Evolutionary conservation across 2,888 invertebrate genomes (phyloP), one percentile per base, ranked within the genome.

Genomic region (Dicyrtoma fusca): DNA sequence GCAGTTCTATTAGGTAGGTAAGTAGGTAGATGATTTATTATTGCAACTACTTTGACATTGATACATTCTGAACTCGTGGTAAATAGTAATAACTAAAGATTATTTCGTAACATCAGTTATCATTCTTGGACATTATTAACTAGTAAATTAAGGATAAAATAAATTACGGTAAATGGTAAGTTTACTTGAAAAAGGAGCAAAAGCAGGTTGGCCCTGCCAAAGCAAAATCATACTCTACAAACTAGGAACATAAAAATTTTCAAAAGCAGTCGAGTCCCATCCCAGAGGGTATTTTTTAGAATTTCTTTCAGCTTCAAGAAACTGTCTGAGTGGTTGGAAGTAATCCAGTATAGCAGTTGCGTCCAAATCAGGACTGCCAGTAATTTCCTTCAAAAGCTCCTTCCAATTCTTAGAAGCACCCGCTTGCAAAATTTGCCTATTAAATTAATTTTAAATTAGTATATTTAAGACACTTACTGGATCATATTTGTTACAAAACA

Each of bases 351-450:
- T 86, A 0, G 94, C 88, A 76, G 89, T 88, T 0, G 92, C 90
- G 49, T 92, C 91, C 82, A 95, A 87, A 78, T 88, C 86, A 34
- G 81, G 71, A 51, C 81, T 91, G 0, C 92, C 93, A 0, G 92
- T 94, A 44, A 94, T 86, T 10, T 87, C 87, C 82, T 92, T 89
- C 88, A 97, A 88, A 72, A 92, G 92, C 80, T 94, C 92, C n/a
- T 89, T 90, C 92, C 92, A 92, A 0, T 91, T 90, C 79, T 87
- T 88, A 0, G 81, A 81, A 13, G 76, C 72, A 23, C 82, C 82
- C n/a, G 78, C 69, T 55, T 74, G 68, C 34, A 81, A 70, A 8
- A 81, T 75, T 66, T 75, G 70, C 17, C 81, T 81, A 68, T 2
- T 57, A 34, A 34, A 34, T 34, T 34, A 34, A 34, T 34, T 34